Percentiles rank a stretch among this genome's conserved stretches.
phyloP scores from a whole-genome alignment of 2,113 vertebrate species.

The Tupaia chinensis region DNA sequence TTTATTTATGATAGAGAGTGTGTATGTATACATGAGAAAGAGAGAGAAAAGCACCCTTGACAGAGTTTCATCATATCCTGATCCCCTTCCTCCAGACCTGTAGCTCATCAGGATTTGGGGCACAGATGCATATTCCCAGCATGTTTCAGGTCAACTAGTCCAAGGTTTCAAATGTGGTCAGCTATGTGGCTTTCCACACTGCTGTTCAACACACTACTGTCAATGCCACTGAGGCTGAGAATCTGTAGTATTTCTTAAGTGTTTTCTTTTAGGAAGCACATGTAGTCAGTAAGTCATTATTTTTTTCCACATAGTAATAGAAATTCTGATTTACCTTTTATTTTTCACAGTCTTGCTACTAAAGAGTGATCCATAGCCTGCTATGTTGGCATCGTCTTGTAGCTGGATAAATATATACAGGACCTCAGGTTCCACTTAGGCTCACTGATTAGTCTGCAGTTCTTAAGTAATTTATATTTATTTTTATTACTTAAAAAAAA shows the following conservation, averaged over 20 bases:
- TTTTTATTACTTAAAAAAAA: not conserved
- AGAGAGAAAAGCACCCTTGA: no score
- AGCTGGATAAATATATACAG: not conserved
- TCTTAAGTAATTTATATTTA: not conserved
- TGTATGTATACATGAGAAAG: no score
- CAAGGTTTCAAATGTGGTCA: no score
- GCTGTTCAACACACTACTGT: no score
- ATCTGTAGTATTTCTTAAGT: not conserved
- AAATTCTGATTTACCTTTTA: not conserved
- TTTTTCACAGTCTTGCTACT: not conserved
- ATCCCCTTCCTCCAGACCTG: no score
- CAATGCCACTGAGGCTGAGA: no score
- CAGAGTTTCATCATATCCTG: no score
- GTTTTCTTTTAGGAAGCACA: not conserved
- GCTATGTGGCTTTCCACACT: no score
- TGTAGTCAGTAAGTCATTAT: not conserved
- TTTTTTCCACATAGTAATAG: not conserved
- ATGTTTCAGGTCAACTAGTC: no score
- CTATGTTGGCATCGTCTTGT: not conserved
- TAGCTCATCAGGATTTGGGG: no score
- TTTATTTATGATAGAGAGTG: no score
- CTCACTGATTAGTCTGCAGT: not conserved
- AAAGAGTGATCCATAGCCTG: not conserved
- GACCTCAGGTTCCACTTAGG: not conserved
- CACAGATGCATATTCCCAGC: no score